These are phyloP conservation scores for Urocynchramus pylzowi DNA, from an alignment of 2,113 vertebrate genomes.

Conservation along the genomic window DNA sequence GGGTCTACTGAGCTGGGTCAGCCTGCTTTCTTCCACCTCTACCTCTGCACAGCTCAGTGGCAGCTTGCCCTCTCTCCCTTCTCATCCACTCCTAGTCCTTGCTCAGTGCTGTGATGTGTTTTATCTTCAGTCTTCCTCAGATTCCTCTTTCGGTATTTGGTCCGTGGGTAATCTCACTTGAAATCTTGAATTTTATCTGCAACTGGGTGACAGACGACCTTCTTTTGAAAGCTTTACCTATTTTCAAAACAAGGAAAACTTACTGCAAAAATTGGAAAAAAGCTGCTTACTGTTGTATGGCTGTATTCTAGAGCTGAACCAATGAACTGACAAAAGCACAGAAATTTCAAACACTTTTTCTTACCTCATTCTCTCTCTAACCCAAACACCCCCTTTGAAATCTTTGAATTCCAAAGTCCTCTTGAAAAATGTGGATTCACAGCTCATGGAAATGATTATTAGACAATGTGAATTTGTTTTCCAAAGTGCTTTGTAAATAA, in stretches of 20 bases:
- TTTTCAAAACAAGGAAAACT: not conserved
- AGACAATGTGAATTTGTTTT: not conserved
- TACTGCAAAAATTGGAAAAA: not conserved
- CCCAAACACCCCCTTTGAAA: not conserved
- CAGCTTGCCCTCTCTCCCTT: not conserved
- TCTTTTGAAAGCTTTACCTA: not conserved
- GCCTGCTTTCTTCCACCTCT: not conserved
- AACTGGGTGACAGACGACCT: not conserved
- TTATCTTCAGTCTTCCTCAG: not conserved
- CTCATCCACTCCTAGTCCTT: not conserved
- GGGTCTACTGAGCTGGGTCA: not conserved
- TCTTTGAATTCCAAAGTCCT: not conserved
- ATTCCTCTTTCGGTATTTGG: not conserved
- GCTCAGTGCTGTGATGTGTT: not conserved
- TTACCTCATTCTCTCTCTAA: not conserved
- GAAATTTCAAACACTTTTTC: not conserved
- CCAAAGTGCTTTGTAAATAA: not conserved
- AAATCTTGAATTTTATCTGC: not conserved
- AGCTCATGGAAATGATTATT: not conserved
- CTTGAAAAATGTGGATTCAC: not conserved
- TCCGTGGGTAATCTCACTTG: not conserved
- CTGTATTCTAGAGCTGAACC: not conserved
- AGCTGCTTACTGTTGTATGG: not conserved
- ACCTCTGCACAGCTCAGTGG: not conserved
- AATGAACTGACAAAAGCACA: not conserved